Percentiles rank a stretch among this genome's conserved stretches.
These are phyloP conservation scores for Buceros bicornis DNA, from an alignment of 2,797 vertebrate genomes.

Conservation along the genomic window DNA sequence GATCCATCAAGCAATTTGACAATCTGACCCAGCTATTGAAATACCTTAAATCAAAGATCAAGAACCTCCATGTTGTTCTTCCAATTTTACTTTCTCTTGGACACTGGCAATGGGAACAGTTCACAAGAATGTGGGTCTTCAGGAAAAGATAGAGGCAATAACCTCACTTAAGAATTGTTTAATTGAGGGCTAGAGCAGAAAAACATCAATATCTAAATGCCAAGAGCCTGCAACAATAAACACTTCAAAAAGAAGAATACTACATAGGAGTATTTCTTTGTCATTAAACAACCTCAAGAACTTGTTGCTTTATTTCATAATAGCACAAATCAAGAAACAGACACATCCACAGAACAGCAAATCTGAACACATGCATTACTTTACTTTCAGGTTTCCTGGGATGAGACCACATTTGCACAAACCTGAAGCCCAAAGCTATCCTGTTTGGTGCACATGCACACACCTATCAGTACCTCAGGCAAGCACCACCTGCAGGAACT, in stretches of 20 bases:
- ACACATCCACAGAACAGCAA: not conserved
- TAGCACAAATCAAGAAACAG: not conserved
- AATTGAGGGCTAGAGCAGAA: not conserved
- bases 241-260: not conserved
- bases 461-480: not conserved
- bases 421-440: not conserved
- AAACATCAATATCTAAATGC: not conserved
- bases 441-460: not conserved
- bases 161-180: not conserved
- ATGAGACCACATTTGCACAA: not conserved
- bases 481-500: not conserved
- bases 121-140: not conserved
- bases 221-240: not conserved
- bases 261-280: not conserved
- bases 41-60: not conserved
- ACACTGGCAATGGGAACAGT: not conserved
- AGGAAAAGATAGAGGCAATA: not conserved
- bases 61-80: not conserved
- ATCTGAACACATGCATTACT: not conserved
- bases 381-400: not conserved
- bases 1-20: slow-evolving; percentile 29
- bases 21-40: not conserved
- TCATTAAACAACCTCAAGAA: not conserved
- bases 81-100: not conserved
- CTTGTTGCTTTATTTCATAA: not conserved